Percentiles rank a stretch among this genome's conserved stretches.
phyloP scores from a whole-genome alignment of 1,140 invertebrate species.

The Lepidurus apus region DNA sequence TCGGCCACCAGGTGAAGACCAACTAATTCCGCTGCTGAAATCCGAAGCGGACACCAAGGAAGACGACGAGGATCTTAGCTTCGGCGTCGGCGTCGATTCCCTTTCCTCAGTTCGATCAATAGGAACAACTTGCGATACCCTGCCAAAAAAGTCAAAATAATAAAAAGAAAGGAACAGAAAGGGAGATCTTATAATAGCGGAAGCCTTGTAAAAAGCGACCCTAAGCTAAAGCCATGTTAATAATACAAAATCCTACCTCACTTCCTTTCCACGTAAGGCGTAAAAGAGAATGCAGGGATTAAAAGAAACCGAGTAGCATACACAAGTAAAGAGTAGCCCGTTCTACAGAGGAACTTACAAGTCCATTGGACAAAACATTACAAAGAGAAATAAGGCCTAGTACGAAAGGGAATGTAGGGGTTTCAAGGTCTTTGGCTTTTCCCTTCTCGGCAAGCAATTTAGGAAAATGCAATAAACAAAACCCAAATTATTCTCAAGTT shows the following conservation, averaged over 20 bases:
- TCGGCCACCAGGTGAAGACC: constrained; percentile 27
- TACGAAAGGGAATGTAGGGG: too few species aligned
- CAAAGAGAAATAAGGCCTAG: too few species aligned
- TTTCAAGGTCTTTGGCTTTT: not conserved
- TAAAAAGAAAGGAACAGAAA: not conserved
- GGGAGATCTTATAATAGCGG: not conserved
- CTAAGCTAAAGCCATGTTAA: not conserved
- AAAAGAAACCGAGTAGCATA: not conserved
- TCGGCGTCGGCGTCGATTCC: constrained; percentile 32
- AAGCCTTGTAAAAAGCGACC: not conserved
- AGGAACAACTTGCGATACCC: constrained; percentile 24
- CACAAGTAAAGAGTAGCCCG: too few species aligned
- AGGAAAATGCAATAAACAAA: constrained; percentile 44
- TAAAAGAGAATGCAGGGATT: not conserved
- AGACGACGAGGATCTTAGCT: constrained; percentile 26
- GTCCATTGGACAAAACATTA: too few species aligned
- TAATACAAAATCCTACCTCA: not conserved
- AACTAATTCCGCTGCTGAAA: constrained; percentile 27
- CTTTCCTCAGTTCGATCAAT: not conserved
- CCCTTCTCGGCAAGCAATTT: constrained; percentile 42
- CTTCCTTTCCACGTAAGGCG: not conserved
- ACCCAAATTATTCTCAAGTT: constrained; percentile 22
- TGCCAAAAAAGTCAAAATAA: not conserved
- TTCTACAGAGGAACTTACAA: too few species aligned
- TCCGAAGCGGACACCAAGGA: constrained; percentile 34